Evolutionary conservation across 2,113 vertebrate genomes (phyloP).

Genomic region (Mugil cephalus): DNA sequence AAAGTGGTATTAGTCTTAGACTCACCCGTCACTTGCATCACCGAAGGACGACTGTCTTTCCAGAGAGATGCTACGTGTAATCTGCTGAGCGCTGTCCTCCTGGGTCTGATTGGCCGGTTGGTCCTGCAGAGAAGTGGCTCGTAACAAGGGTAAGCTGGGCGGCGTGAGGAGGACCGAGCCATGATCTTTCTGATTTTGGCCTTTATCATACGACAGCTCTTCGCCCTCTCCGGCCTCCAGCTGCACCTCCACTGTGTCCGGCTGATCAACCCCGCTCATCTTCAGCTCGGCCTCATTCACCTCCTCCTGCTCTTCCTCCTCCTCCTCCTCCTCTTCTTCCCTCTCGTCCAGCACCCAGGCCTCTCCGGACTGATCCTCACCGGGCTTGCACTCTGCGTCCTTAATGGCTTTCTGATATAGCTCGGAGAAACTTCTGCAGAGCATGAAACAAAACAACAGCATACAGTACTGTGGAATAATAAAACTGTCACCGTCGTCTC

Average conservation of each 20-base stretch:
- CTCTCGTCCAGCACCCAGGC: conserved; percentile 84
- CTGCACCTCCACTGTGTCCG: conserved; percentile 34
- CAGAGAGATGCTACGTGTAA: conserved; percentile 81
- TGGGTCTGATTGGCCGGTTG: conserved; percentile 63
- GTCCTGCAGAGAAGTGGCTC: conserved; percentile 86
- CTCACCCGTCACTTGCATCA: conserved; percentile 76
- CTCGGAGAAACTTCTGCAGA: conserved; percentile 90
- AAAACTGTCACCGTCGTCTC: background rate
- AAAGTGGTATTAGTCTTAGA: background rate
- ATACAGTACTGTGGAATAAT: background rate
- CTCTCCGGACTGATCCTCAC: conserved; percentile 79
- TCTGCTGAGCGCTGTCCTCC: conserved; percentile 56
- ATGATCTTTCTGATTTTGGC: conserved; percentile 37
- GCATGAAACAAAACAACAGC: conserved; percentile 13
- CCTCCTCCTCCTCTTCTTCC: conserved; percentile 69
- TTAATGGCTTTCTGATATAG: conserved; percentile 91
- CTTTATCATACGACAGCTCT: conserved; percentile 39
- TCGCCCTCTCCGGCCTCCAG: conserved; percentile 37
- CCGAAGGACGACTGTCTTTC: conserved; percentile 73
- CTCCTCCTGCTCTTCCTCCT: conserved; percentile 43
- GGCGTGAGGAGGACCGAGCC: conserved; percentile 67
- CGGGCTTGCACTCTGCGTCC: conserved; percentile 86
- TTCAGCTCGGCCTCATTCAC: conserved; percentile 51
- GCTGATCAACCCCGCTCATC: conserved; percentile 29
- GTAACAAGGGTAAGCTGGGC: conserved; percentile 79